Base-by-base conservation (phyloP, 2,113 vertebrate species). In the Aspidoscelis tigris region DNA sequence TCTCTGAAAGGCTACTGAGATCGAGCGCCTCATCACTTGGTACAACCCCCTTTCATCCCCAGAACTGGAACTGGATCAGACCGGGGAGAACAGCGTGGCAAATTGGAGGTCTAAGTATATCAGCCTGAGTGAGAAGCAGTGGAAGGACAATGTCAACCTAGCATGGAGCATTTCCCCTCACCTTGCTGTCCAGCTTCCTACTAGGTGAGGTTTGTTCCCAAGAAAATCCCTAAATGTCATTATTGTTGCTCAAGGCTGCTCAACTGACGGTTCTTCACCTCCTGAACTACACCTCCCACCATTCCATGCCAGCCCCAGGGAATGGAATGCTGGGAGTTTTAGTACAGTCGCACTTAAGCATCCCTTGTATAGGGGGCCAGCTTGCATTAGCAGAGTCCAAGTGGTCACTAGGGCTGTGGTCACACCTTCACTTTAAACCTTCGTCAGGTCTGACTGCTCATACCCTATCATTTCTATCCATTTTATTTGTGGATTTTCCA, bases 101-200 rank as follows among this genome's bases (percentile, higher is more conserved):
- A 99, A 99, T 94, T 99, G 98, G 98, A 96, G 97, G 84, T 99
- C 98, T 82, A 99, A 99, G 85, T 99, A 99, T 88, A 97, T 97
- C 92, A 97, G 96, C 89, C 95, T 99, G 81, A 98, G 97, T 3
- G 98, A 99, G 92, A 99, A 99, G 92, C 98, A 99, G 71, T 99
- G 98, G 98, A 99, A 99, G 74, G 98, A 99, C 94, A 98, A 98
- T 0, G 97, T 99, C 24, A 98, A 99, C 93, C 95, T 99, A 14
- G 97, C 98, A 58, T 99, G 98, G 98, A 98, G 95, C 94, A 99
- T 99, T 88, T 97, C 98, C 7, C 98, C 98, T 39, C 95, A 99
- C 90, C 97, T 99, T 50, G 98, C 98, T 2, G 96, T 99, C 83
- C 98, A 99, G 89, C 96, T 99, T 24, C 98, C 98, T 69, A 95